Conservation (phyloP, 2,797 vertebrate genomes). For the Poeciliopsis turneri region DNA sequence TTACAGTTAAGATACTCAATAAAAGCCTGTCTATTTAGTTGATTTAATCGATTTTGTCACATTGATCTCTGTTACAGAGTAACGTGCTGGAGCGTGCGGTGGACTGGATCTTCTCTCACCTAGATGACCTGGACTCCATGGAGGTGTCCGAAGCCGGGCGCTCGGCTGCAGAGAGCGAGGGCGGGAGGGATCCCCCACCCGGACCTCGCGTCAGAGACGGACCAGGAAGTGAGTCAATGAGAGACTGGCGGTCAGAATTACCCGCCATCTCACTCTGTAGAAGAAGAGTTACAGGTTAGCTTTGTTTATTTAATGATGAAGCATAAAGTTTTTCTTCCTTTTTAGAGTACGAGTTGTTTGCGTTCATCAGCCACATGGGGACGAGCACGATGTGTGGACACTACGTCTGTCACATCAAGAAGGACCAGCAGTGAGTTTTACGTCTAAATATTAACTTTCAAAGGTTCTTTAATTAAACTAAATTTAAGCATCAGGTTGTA, state of each 20-base stretch:
- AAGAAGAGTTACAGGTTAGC: neutral
- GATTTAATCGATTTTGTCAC: neutral
- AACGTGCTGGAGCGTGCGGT: slow-evolving; percentile 94
- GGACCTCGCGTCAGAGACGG: slow-evolving; percentile 96
- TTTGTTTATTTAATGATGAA: neutral
- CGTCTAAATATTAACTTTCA: neutral
- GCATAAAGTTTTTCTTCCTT: slow-evolving; percentile 11
- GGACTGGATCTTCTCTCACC: slow-evolving; percentile 99
- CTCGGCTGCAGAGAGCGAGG: slow-evolving; percentile 92
- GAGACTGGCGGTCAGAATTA: neutral
- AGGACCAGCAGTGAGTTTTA: slow-evolving; percentile 92
- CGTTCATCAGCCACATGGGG: slow-evolving; percentile 99
- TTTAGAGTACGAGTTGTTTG: slow-evolving; percentile 95
- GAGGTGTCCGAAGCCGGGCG: slow-evolving; percentile 97
- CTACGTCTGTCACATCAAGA: slow-evolving; percentile 99
- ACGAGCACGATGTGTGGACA: slow-evolving; percentile 99
- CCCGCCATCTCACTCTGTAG: neutral
- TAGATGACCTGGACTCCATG: slow-evolving; percentile 98
- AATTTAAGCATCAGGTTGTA: neutral
- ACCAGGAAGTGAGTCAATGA: slow-evolving; percentile 88
- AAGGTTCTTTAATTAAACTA: neutral
- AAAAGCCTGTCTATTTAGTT: neutral
- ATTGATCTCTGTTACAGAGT: slow-evolving; percentile 78
- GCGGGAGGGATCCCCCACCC: slow-evolving; percentile 83
- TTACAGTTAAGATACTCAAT: neutral